Conservation (phyloP, 2,888 invertebrate species). For the Liopterus haemorrhoidalis region DNA sequence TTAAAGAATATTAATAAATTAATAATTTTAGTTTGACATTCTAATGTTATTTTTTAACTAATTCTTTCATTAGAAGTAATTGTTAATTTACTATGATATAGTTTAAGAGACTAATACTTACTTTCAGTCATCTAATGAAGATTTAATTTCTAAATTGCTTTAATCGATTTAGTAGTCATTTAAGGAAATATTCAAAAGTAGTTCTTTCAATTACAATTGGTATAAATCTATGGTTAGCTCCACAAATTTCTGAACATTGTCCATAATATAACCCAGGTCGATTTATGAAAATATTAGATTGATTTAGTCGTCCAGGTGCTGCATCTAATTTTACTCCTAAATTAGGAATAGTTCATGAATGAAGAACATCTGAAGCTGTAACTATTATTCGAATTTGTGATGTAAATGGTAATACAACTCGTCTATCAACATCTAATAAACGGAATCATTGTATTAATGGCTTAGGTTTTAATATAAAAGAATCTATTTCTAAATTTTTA, state of each 20-base stretch:
- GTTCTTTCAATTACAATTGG: conserved; percentile 63
- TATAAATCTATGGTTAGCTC: conserved; percentile 74
- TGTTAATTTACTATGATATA: conserved; percentile 57
- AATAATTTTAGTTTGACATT: conserved; percentile 64
- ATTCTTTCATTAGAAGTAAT: conserved; percentile 57
- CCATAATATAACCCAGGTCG: conserved; percentile 63
- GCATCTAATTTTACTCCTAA: conserved; percentile 62
- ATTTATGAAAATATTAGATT: conserved; percentile 56
- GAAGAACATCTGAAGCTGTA: conserved; percentile 59
- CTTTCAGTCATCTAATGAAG: conserved; percentile 62
- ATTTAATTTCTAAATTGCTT: conserved; percentile 47
- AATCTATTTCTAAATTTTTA: conserved; percentile 55
- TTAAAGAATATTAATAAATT: conserved; percentile 55
- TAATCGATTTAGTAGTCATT: conserved; percentile 51
- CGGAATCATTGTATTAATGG: conserved; percentile 49
- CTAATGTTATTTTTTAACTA: conserved; percentile 55
- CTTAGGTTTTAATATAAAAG: conserved; percentile 53
- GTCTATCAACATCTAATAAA: conserved; percentile 60
- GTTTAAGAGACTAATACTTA: conserved; percentile 67
- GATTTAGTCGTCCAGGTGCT: conserved; percentile 59
- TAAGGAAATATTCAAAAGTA: conserved; percentile 51
- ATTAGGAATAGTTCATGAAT: conserved; percentile 59
- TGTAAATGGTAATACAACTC: conserved; percentile 53
- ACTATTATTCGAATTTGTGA: conserved; percentile 59
- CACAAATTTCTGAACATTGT: conserved; percentile 79